Evolutionary conservation across 2,113 vertebrate genomes (phyloP).

Genomic region (Micronycteris hirsuta): DNA sequence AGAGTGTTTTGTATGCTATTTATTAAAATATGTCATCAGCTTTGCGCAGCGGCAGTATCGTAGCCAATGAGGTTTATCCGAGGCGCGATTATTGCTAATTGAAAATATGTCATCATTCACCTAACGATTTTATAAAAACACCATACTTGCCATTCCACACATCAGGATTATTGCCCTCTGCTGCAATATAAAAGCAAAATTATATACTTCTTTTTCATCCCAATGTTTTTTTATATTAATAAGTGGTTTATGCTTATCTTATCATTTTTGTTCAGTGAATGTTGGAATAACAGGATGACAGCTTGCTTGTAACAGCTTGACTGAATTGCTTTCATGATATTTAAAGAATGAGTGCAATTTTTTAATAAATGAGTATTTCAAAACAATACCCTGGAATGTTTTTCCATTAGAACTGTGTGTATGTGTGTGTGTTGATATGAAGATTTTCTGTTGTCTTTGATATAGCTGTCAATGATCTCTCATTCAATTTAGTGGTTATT

Average conservation of each 20-base stretch:
- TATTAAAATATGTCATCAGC: constrained; percentile 20
- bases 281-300: background rate
- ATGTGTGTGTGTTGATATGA: background rate
- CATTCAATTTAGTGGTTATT: background rate
- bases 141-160: background rate
- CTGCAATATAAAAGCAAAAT: background rate
- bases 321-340: constrained; percentile 24
- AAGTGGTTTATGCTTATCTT: background rate
- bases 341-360: background rate
- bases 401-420: background rate
- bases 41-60: too few relatives aligned
- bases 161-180: background rate
- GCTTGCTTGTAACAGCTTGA: background rate
- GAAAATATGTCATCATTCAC: background rate
- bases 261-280: background rate
- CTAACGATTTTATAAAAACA: constrained; percentile 23
- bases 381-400: constrained; percentile 2
- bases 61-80: too few relatives aligned
- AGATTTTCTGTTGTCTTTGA: constrained; percentile 9
- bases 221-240: background rate
- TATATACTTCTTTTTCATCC: background rate
- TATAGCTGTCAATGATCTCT: background rate
- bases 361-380: background rate
- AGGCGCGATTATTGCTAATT: too few relatives aligned
- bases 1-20: background rate